Conservation (phyloP, 2,113 vertebrate species). For the Ageneiosus marmoratus region DNA sequence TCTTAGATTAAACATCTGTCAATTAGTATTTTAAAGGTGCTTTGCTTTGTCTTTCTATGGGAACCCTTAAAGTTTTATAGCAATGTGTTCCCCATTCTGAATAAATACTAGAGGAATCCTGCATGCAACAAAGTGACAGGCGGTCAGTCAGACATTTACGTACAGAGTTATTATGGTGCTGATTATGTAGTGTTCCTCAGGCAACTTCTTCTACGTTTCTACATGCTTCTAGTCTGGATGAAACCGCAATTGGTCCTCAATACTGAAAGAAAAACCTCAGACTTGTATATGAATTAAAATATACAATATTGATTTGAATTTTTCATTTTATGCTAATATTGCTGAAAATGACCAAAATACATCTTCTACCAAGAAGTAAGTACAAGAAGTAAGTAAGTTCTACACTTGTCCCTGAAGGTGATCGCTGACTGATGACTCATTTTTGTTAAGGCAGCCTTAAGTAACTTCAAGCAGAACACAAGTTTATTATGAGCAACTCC, state of each 20-base stretch:
- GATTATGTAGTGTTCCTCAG: background rate
- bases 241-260: background rate
- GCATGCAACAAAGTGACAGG: background rate
- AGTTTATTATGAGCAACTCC: background rate
- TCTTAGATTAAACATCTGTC: background rate
- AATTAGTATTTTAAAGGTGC: no score
- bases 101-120: background rate
- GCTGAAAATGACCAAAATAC: background rate
- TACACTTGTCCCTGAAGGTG: background rate
- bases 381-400: no score
- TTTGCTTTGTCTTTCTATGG: background rate
- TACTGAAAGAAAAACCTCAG: background rate
- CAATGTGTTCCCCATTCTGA: background rate
- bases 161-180: background rate
- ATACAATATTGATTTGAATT: background rate
- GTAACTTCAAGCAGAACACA: constrained; percentile 3
- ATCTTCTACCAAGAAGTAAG: background rate
- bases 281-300: background rate
- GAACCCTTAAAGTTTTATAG: background rate
- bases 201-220: background rate
- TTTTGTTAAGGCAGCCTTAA: background rate
- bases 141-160: background rate
- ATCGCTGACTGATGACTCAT: background rate
- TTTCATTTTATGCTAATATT: background rate
- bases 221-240: background rate